Conservation (phyloP, 1,140 invertebrate genomes). For the Ectropis grisescens region DNA sequence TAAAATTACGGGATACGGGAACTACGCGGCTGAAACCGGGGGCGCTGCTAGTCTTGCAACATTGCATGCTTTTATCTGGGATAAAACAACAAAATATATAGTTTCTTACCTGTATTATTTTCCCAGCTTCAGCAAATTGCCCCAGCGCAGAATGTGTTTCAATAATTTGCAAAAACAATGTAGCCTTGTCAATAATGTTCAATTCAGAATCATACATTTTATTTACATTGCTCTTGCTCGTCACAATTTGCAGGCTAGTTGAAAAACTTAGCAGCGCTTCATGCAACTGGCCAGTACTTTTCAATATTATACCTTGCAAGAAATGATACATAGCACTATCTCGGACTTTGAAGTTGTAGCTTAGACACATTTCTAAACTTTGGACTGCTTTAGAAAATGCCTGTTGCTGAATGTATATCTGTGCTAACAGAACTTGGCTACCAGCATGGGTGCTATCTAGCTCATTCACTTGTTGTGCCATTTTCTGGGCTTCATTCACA, state of each 20-base stretch:
- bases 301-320: slow-evolving; percentile 86
- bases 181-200: slow-evolving; percentile 83
- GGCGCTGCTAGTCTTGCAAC: too few relatives aligned
- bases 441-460: slow-evolving; percentile 84
- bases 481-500: slow-evolving; percentile 73
- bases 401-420: slow-evolving; percentile 83
- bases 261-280: slow-evolving; percentile 83
- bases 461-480: slow-evolving; percentile 82
- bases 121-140: slow-evolving; percentile 84
- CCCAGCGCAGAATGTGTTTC: slow-evolving; percentile 79
- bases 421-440: slow-evolving; percentile 89
- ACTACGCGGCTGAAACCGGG: too few relatives aligned
- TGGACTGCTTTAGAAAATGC: slow-evolving; percentile 85
- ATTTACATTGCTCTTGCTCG: slow-evolving; percentile 26
- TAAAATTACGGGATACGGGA: too few relatives aligned
- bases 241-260: slow-evolving; percentile 45
- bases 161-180: slow-evolving; percentile 90
- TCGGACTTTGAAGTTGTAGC: slow-evolving; percentile 91
- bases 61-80: too few relatives aligned
- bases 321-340: slow-evolving; percentile 94
- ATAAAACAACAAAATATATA: too few relatives aligned
- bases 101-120: slow-evolving; percentile 75
- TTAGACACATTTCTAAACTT: slow-evolving; percentile 88
- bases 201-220: slow-evolving; percentile 63
- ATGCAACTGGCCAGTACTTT: slow-evolving; percentile 79